Evolutionary conservation across 2,888 invertebrate species (phyloP).

Genomic region (Lomographa bimaculata): DNA sequence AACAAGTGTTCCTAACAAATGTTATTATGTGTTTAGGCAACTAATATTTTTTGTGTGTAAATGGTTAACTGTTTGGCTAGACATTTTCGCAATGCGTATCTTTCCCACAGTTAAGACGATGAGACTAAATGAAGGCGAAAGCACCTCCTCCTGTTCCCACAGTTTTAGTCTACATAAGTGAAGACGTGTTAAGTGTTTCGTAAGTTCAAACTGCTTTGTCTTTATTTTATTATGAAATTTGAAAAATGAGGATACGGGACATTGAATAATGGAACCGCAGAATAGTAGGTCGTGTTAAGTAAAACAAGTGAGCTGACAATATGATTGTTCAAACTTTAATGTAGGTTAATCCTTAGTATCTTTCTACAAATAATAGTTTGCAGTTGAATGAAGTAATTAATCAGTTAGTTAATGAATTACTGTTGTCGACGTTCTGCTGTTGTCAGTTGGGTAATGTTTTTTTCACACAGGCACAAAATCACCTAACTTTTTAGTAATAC

Average conservation of each 20-base stretch:
- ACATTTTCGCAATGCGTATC: slow-evolving; percentile 5
- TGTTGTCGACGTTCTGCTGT: too few relatives aligned
- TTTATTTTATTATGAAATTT: slow-evolving; percentile 8
- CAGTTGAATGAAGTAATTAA: too few relatives aligned
- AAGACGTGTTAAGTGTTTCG: slow-evolving; percentile 11
- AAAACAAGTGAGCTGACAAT: not conserved
- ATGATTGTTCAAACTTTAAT: not conserved
- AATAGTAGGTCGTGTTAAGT: not conserved
- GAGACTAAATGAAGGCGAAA: slow-evolving; percentile 10
- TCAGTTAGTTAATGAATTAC: too few relatives aligned
- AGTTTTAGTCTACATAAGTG: slow-evolving; percentile 7
- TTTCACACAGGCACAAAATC: too few relatives aligned
- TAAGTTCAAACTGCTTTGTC: slow-evolving; percentile 4
- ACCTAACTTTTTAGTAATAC: too few relatives aligned
- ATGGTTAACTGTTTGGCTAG: slow-evolving; percentile 2
- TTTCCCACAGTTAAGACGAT: slow-evolving; percentile 14
- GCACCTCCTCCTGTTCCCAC: slow-evolving; percentile 13
- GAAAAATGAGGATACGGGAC: slow-evolving; percentile 10
- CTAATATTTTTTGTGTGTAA: slow-evolving; percentile 2
- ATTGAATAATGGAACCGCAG: slow-evolving; percentile 4
- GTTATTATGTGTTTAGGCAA: too few relatives aligned
- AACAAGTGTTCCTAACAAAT: too few relatives aligned
- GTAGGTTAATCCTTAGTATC: slow-evolving; percentile 1
- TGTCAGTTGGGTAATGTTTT: too few relatives aligned
- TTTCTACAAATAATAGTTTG: not conserved